These are phyloP conservation scores for Harpagus bidentatus DNA, from an alignment of 2,113 vertebrate species.

Conservation along the genomic window DNA sequence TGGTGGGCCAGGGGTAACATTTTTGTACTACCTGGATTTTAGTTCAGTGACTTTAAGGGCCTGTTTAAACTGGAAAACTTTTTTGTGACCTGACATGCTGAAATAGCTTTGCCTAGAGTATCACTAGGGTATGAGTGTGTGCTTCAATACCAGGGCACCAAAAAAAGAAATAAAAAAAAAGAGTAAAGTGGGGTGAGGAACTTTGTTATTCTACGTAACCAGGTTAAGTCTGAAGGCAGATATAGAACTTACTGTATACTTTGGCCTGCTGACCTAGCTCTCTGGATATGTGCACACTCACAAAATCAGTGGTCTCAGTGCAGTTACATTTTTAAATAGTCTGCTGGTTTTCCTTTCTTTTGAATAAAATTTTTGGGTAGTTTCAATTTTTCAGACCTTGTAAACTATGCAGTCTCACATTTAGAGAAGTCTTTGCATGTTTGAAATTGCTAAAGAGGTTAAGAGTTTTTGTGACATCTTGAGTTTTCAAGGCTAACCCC, in stretches of 20 bases:
- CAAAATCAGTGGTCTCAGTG: not conserved
- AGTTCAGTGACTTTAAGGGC: not conserved
- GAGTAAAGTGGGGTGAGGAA: not conserved
- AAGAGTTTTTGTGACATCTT: not conserved
- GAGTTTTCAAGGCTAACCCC: not conserved
- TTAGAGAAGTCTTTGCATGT: too few relatives aligned
- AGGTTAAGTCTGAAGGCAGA: not conserved
- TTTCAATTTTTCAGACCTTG: not conserved
- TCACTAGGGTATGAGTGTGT: not conserved
- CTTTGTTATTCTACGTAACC: not conserved
- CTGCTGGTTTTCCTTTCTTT: not conserved
- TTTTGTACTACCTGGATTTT: not conserved
- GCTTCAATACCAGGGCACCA: not conserved
- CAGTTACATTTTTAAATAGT: not conserved
- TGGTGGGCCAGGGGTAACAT: not conserved
- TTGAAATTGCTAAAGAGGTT: too few relatives aligned
- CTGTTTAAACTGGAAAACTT: not conserved
- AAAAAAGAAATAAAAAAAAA: too few relatives aligned
- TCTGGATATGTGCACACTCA: not conserved
- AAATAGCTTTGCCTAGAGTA: not conserved
- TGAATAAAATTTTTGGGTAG: not conserved
- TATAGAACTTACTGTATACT: not conserved
- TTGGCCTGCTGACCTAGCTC: not conserved
- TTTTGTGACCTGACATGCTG: not conserved
- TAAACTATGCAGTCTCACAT: not conserved